Conservation (phyloP, 2,113 vertebrate genomes). For the Benitochromis conjunctus region DNA sequence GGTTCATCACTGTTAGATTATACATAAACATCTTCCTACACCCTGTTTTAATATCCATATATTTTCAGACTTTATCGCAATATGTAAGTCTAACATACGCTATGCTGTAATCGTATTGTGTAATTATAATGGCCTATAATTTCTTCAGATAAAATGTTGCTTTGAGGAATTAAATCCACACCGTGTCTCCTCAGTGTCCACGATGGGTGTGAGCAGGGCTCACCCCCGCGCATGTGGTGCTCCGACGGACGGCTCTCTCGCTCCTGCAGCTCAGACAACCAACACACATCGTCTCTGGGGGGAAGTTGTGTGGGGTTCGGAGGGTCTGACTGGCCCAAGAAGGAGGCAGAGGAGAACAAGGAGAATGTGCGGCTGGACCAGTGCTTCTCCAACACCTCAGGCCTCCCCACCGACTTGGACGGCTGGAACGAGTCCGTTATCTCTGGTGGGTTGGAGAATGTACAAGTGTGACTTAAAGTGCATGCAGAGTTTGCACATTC, state of each 20-base stretch:
- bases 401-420: conserved; percentile 80
- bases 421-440: conserved; percentile 90
- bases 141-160: background rate
- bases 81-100: background rate
- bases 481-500: background rate
- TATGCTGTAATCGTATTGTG: background rate
- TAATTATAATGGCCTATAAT: background rate
- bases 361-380: conserved; percentile 89
- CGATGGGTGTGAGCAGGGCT: conserved; percentile 80
- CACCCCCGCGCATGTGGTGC: conserved; percentile 81
- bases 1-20: background rate
- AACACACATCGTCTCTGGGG: conserved; percentile 25
- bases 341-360: conserved; percentile 94
- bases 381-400: conserved; percentile 81
- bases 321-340: conserved; percentile 67
- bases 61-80: background rate
- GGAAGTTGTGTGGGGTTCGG: conserved; percentile 35
- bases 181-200: conserved; percentile 77
- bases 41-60: background rate
- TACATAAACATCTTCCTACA: background rate
- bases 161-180: background rate
- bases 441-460: conserved; percentile 79
- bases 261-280: conserved; percentile 83
- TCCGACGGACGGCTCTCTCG: conserved; percentile 80
- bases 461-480: background rate